A percentile compares a stretch with the other conserved stretches of the same genome.
Evolutionary conservation across 2,888 invertebrate genomes (phyloP).

Genomic region (Dorcus hopei): DNA sequence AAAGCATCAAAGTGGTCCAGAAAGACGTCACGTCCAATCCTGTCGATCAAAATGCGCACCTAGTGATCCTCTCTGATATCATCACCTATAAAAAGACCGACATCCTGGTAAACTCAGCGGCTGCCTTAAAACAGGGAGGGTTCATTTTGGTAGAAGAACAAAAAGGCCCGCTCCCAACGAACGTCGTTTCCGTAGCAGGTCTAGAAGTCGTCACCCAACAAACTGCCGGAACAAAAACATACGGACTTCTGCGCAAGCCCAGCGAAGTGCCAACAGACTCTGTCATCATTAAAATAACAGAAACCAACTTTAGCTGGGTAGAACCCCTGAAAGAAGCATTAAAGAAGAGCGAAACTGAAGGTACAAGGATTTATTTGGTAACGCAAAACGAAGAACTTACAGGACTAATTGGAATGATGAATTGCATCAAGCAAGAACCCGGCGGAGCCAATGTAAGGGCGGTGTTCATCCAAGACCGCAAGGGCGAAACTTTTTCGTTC

Average conservation of each 20-base stretch:
- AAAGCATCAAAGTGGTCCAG: constrained; percentile 61
- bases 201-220: constrained; percentile 62
- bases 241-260: constrained; percentile 64
- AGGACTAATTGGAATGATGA: constrained; percentile 85
- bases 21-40: constrained; percentile 61
- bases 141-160: constrained; percentile 74
- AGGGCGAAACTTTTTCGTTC: constrained; percentile 59
- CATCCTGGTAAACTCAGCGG: constrained; percentile 58
- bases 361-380: constrained; percentile 64
- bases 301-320: constrained; percentile 76
- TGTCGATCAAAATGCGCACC: constrained; percentile 66
- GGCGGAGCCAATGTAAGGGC: constrained; percentile 77
- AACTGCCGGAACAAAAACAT: constrained; percentile 60
- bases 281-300: constrained; percentile 64
- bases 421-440: constrained; percentile 85
- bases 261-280: constrained; percentile 42
- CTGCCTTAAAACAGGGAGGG: constrained; percentile 65
- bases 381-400: constrained; percentile 65
- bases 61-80: constrained; percentile 66
- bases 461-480: constrained; percentile 66
- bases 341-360: constrained; percentile 60
- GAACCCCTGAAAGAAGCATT: constrained; percentile 74
- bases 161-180: constrained; percentile 48
- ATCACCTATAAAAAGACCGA: constrained; percentile 54
- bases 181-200: constrained; percentile 45